Base-by-base conservation (phyloP, 2,113 vertebrate genomes). In the Pelusios castaneus region DNA sequence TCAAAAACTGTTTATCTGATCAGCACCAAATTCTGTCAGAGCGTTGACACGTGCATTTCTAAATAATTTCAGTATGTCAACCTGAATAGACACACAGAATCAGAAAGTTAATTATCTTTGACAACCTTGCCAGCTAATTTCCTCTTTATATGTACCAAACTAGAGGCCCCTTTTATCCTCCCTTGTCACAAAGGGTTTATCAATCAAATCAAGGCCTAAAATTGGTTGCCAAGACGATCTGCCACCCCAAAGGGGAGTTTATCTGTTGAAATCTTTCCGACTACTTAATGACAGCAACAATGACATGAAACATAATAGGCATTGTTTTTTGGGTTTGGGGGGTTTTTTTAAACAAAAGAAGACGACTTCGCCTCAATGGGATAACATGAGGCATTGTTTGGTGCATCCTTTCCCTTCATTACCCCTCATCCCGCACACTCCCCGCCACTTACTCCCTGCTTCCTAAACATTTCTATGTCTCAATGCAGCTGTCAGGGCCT, bases 91-190 rank as follows among this genome's bases (percentile, higher is more conserved):
- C 98, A 98, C 97, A 94, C 97, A 98, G 97, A 98, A 98, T 98
- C 97, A 97, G 98, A 98, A 98, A 98, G 98, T 98, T 99, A 99
- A 99, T 99, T 99, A 99, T 98, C 99, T 99, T 98, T 99, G 99
- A 99, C 98, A 98, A 99, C 98, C 98, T 98, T 98, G 98, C 98
- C 98, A 97, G 98, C 98, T 99, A 99, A 99, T 99, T 99, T 99
- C 98, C 98, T 98, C 98, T 99, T 99, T 99, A 98, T 98, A 98
- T 98, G 97, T 98, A 98, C 98, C 98, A 98, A 98, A 98, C 98
- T 89, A 94, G 98, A 98, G 97, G 97, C 96, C 97, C 97, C 96
- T 98, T 98, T 98, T 99, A 98, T 98, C 98, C 98, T 98, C 97
- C 97, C 97, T 98, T 98, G 98, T 98, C 97, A 98, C 97, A 98